Conservation (phyloP, 2,113 vertebrate species). For the Corydoras maculifer region DNA sequence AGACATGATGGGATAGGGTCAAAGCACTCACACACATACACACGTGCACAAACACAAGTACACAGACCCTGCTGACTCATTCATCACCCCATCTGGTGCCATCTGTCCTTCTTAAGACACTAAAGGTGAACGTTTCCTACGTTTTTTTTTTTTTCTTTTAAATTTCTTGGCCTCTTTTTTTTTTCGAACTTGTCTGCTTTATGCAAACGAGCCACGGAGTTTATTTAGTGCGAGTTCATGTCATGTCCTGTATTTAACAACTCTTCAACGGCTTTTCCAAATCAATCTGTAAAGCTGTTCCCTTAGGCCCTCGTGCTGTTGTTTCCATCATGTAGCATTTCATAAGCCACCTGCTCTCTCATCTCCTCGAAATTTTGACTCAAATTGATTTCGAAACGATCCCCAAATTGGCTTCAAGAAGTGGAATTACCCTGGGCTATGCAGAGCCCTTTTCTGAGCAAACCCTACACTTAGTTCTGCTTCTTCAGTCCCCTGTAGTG, state of each 20-base stretch:
- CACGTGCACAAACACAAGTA: slow-evolving; percentile 20
- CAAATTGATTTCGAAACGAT: slow-evolving; percentile 32
- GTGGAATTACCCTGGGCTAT: slow-evolving; percentile 8
- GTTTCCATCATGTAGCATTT: slow-evolving; percentile 16
- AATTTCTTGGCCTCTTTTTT: slow-evolving; percentile 5
- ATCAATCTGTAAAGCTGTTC: slow-evolving; percentile 24
- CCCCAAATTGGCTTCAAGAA: slow-evolving; percentile 29
- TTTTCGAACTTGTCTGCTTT: background rate
- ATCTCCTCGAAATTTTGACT: slow-evolving; percentile 10
- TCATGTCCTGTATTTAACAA: slow-evolving; percentile 18
- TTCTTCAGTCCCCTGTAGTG: slow-evolving; percentile 14
- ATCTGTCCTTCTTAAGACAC: slow-evolving; percentile 45
- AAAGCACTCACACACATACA: slow-evolving; percentile 10
- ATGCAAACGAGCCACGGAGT: background rate
- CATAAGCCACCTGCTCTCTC: slow-evolving; percentile 26
- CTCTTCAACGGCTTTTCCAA: slow-evolving; percentile 9
- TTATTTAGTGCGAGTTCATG: background rate
- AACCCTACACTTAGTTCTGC: background rate
- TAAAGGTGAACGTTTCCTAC: slow-evolving; percentile 33
- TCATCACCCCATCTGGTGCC: slow-evolving; percentile 44
- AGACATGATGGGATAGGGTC: slow-evolving; percentile 19
- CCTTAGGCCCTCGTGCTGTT: background rate
- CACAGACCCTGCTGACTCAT: slow-evolving; percentile 40
- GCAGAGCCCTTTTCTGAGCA: slow-evolving; percentile 19
- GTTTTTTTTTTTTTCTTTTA: slow-evolving; percentile 2